Conservation (phyloP, 2,888 invertebrate genomes). For the Plagiodera versicolora region DNA sequence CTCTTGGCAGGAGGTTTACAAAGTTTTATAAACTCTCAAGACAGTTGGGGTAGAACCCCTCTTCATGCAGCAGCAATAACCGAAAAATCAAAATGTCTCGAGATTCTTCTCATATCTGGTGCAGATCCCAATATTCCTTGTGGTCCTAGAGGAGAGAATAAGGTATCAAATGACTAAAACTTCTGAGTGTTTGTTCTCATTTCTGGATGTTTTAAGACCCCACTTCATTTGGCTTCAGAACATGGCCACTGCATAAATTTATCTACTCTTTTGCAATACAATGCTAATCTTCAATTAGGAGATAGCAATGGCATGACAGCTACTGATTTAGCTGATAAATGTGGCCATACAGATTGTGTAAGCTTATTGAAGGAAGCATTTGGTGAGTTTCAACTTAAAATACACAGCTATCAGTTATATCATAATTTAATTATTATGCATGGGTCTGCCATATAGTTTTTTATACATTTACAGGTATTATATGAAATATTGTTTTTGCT, state of each 20-base stretch:
- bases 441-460: too few relatives aligned
- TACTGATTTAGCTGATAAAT: slow-evolving; percentile 70
- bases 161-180: slow-evolving; percentile 54
- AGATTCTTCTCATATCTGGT: slow-evolving; percentile 70
- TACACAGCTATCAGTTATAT: too few relatives aligned
- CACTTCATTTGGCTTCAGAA: slow-evolving; percentile 80
- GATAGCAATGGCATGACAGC: slow-evolving; percentile 74
- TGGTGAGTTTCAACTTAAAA: too few relatives aligned
- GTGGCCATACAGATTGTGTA: slow-evolving; percentile 67
- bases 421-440: too few relatives aligned
- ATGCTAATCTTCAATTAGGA: slow-evolving; percentile 64
- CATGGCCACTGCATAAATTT: slow-evolving; percentile 76
- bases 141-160: slow-evolving; percentile 68
- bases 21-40: slow-evolving; percentile 67
- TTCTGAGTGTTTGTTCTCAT: not conserved
- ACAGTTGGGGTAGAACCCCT: slow-evolving; percentile 74
- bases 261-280: slow-evolving; percentile 65
- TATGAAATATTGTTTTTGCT: too few relatives aligned
- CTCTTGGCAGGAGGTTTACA: slow-evolving; percentile 71
- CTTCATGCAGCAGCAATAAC: slow-evolving; percentile 82
- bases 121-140: slow-evolving; percentile 71
- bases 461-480: not conserved
- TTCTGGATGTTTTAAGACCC: slow-evolving; percentile 69
- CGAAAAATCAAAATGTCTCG: slow-evolving; percentile 75
- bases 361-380: slow-evolving; percentile 65